Evolutionary conservation across 2,113 vertebrate species (phyloP).

Genomic region (Telmatochromis sp.): DNA sequence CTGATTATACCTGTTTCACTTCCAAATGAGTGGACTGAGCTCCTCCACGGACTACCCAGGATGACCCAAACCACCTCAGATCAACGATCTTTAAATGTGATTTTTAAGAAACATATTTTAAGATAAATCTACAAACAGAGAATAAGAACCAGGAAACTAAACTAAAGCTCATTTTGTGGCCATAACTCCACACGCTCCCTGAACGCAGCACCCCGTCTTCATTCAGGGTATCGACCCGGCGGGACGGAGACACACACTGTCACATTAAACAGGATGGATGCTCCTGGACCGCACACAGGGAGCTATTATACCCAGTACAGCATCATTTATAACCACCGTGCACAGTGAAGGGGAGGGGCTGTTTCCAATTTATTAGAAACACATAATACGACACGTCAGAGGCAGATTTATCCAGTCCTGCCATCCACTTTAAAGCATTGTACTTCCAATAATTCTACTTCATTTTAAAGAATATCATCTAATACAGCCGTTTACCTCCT

Average conservation of each 20-base stretch:
- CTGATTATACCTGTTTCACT: not conserved
- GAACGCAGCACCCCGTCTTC: not conserved
- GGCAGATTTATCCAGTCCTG: not conserved
- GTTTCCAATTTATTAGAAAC: not conserved
- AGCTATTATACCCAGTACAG: not conserved
- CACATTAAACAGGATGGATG: not conserved
- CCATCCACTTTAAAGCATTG: not conserved
- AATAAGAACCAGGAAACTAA: not conserved
- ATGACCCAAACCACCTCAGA: not conserved
- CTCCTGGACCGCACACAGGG: not conserved
- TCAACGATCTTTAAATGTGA: not conserved
- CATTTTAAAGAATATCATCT: accelerated
- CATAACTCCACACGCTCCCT: not conserved
- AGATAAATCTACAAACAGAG: not conserved
- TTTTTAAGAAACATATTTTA: not conserved
- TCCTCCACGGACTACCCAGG: not conserved
- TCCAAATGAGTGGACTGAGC: not conserved
- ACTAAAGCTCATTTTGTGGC: not conserved
- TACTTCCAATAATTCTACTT: not conserved
- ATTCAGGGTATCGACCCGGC: not conserved
- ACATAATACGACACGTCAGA: accelerated
- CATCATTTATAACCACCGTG: not conserved
- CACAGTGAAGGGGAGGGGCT: not conserved
- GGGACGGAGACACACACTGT: not conserved
- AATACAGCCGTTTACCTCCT: not conserved